Base-by-base conservation (phyloP, 2,113 vertebrate species). In the Pseudolaguvia tuberculata region DNA sequence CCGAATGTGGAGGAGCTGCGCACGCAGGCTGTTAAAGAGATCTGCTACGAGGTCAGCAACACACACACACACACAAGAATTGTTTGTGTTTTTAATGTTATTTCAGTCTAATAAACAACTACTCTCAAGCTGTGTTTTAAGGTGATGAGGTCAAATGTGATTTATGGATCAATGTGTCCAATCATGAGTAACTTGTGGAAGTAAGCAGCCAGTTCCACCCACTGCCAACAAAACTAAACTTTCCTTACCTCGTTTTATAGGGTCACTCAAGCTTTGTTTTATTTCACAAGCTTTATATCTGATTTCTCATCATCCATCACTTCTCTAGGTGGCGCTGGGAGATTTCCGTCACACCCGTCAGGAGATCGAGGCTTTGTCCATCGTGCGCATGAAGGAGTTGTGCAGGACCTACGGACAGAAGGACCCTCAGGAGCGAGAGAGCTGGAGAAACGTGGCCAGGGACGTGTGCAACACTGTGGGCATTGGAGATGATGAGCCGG, bases 381-480 rank as follows among this genome's bases (percentile, higher is more conserved):
- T 94, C 21, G 92, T 95, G 17, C 93, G 94, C 85, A 94, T 95
- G 94, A 91, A 93, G 84, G 94, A 96, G 67, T 86, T 96, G 13
- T 92, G 93, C 78, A 90, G 94, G 29, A 94, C 92, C 73, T 95
- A 94, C 0, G 82, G 87, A 65, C 92, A 93, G 83, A 85, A 91
- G 0, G 93, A 96, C 81, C 20, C 84, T 50, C 86, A 80, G 9
- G 93, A 94, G 51, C 84, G 84, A 45, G 93, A 95, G 0, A 93
- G 87, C 84, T 95, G 94, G 93, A 87, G 84, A 53, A 89, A 86
- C 0, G 94, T 95, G 81, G 91, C 94, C 58, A 89, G 92, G 25
- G 94, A 95, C 6, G 93, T 95, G 20, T 95, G 94, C 67, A 92
- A 95, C 84, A 94, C 94, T 0, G 94, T 96, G 83, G 94, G 94